Conservation (phyloP, 92 coral and sea anemone species). For the Pocillopora meandrina region DNA sequence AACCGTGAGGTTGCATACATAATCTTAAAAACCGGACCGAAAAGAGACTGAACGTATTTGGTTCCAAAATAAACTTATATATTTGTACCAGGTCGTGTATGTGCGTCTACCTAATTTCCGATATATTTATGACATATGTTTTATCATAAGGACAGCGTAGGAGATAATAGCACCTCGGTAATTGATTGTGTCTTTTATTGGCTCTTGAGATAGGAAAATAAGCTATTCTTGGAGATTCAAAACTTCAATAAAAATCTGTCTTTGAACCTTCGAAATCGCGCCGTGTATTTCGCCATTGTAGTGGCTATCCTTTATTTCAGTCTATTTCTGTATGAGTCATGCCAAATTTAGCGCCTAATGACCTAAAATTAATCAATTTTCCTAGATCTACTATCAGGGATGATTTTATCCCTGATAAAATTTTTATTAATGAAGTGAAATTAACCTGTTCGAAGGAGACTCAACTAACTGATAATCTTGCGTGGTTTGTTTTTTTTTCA, state of each 20-base stretch:
- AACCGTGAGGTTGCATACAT: slow-evolving; percentile 2
- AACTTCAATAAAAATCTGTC: background rate
- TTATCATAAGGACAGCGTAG: background rate
- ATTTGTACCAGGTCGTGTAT: background rate
- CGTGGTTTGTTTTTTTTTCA: too few relatives aligned
- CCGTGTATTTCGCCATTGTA: background rate
- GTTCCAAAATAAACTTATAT: background rate
- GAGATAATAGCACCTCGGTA: background rate
- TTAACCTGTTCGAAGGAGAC: too few relatives aligned
- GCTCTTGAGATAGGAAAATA: background rate
- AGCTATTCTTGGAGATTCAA: background rate
- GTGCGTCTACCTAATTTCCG: background rate
- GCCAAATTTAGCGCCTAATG: too few relatives aligned
- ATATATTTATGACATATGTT: background rate
- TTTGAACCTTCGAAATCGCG: background rate
- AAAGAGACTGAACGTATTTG: background rate
- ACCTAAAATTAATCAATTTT: too few relatives aligned
- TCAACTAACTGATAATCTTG: too few relatives aligned
- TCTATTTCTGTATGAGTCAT: too few relatives aligned
- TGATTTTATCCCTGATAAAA: too few relatives aligned
- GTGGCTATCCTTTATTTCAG: too few relatives aligned
- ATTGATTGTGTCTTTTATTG: background rate
- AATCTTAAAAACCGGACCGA: background rate
- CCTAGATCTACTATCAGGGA: too few relatives aligned
- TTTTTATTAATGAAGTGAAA: too few relatives aligned